Evolutionary conservation across 1,140 invertebrate species (phyloP), one percentile per base, ranked within the genome.

Genomic region (Chelonus insularis): DNA sequence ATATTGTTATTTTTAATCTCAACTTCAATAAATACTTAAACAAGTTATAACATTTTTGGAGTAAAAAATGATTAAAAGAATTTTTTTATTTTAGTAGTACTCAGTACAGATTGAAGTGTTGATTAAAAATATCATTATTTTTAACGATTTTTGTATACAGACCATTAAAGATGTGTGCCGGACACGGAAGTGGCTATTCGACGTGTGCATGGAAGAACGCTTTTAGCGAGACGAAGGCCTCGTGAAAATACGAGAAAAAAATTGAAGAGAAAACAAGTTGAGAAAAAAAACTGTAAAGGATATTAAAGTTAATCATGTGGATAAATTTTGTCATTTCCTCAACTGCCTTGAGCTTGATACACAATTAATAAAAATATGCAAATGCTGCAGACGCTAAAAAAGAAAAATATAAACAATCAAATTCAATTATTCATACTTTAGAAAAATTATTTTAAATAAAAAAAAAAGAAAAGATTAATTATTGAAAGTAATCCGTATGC

Each of bases 351-450:
- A 39, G 4, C 1, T 9, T 11, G 5, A 11, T 9, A 11, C 5
- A 39, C 7, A 39, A 11, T 39, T 6, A 39, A 39, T 9, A 9
- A 12, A 39, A 11, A 39, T 9, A 39, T 0, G 14, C 12, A 43
- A 16, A 8, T 7, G n/a, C n/a, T n/a, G n/a, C n/a, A n/a, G n/a
- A n/a, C n/a, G n/a, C n/a, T n/a, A n/a, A n/a, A n/a, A n/a, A 16
- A 16, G 41, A 14, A 4, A 43, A 43, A 43, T 16, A 54, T 36
- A 47, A 54, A 50, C 58, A 58, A 56, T 59, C 57, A 64, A 56
- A 61, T 58, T 64, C n/a, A 67, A 69, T 70, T 74, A 76, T 76
- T 70, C 74, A 76, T 76, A 74, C 72, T 74, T 76, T 73, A 73
- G 14, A 39, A 11, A 39, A 39, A 14, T 39, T 39, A n/a, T n/a